Evolutionary conservation across 2,888 invertebrate genomes (phyloP), one percentile per base, ranked within the genome.

Genomic region (Tillus elongatus): DNA sequence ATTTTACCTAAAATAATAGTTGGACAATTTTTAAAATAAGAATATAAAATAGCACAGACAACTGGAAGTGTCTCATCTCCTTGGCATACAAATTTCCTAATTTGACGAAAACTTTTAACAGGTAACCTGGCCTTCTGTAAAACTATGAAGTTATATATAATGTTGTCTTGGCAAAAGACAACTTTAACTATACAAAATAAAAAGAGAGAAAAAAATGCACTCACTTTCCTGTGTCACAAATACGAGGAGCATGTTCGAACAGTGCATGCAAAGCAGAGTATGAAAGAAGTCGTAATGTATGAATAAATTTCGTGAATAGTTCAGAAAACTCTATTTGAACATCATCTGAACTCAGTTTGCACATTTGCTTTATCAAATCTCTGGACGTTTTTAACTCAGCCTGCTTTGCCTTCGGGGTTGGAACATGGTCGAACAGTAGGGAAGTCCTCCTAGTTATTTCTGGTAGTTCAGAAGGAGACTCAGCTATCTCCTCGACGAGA

Each of bases 211-310:
- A n/a, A n/a, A n/a, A n/a, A n/a, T 19, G 24, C 14, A 72, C 77
- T 69, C 64, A 86, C 86, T 72, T 77, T 54, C 84, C 87, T 41
- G 72, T 71, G 1, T 63, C 56, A 53, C 87, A 88, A 36, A 85
- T 75, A 9, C 73, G 60, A 0, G 71, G 68, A 0, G 84, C 76
- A 33, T 82, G 69, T 0, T 69, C 61, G 36, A 81, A 67, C 10
- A 88, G 63, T 43, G 80, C 76, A 1, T 77, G 69, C 2, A 88
- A 57, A 2, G 82, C 78, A 0, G 79, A 73, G 56, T 80, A 76
- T 50, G 82, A 77, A 32, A 88, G 63, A 11, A 76, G 71, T 37
- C 78, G 66, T 4, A 83, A 68, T 0, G 82, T 75, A 33, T 82
- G 76, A 36, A 88, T 66, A 47, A 80, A 76, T 50, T 70, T 73